Evolutionary conservation across 2,113 vertebrate genomes (phyloP).

Genomic region (Ivindomyrus marchei): DNA sequence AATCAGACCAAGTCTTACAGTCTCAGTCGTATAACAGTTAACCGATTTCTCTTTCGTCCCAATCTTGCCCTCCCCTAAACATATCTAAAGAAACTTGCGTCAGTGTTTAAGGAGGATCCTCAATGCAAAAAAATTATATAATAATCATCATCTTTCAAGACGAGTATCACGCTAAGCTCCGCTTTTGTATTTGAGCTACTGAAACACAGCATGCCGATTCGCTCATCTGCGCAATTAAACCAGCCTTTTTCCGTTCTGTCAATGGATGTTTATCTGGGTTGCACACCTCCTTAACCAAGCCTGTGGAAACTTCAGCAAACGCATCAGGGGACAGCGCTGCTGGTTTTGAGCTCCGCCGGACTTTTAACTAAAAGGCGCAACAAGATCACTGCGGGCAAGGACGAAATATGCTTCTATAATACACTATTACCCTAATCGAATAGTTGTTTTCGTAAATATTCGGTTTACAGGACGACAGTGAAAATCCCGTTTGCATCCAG

Average conservation of each 20-base stretch:
- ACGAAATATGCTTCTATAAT: not conserved
- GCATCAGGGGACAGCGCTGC: not conserved
- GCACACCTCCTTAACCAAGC: slow-evolving; percentile 12
- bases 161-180: not conserved
- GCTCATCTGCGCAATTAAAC: not conserved
- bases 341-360: not conserved
- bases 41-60: not conserved
- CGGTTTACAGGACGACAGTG: not conserved
- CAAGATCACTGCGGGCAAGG: not conserved
- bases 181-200: not conserved
- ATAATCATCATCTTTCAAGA: not conserved
- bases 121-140: not conserved
- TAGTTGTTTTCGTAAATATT: not conserved
- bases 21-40: slow-evolving; percentile 13
- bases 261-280: not conserved
- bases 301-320: slow-evolving; percentile 12
- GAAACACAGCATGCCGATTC: not conserved
- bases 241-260: slow-evolving; percentile 10
- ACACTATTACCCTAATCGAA: not conserved
- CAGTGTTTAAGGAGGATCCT: slow-evolving; percentile 8
- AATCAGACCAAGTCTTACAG: not conserved
- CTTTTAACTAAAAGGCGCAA: not conserved
- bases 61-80: slow-evolving; percentile 13
- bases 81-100: slow-evolving; percentile 5
- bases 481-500: not conserved